These are phyloP conservation scores for Pandemis cinnamomeana DNA, from an alignment of 2,888 invertebrate species.

Conservation along the genomic window DNA sequence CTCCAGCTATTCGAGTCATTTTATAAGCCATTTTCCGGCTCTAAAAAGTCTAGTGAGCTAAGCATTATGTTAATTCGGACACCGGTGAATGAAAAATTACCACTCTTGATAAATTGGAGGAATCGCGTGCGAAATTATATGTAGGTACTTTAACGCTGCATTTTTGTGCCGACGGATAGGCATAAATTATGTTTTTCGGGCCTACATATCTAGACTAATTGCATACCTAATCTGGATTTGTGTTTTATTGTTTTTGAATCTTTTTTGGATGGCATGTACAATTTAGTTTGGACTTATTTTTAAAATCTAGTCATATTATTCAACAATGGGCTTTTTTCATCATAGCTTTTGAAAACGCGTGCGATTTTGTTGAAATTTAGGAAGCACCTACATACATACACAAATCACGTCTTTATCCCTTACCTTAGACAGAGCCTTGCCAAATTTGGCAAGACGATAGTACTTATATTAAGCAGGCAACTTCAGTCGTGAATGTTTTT, in stretches of 20 bases:
- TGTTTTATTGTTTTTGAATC: not conserved
- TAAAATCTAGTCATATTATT: too few relatives aligned
- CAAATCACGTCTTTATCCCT: too few relatives aligned
- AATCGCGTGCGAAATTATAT: constrained; percentile 1
- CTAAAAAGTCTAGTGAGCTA: constrained; percentile 26
- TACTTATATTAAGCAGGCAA: too few relatives aligned
- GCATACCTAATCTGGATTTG: not conserved
- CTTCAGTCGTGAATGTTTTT: too few relatives aligned
- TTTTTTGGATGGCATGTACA: not conserved
- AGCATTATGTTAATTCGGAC: constrained; percentile 32
- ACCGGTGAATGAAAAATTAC: constrained; percentile 29
- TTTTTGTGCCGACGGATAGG: constrained; percentile 23
- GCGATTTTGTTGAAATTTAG: too few relatives aligned
- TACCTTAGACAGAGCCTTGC: too few relatives aligned
- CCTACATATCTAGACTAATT: not conserved
- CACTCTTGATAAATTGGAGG: constrained; percentile 23
- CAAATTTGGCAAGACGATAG: too few relatives aligned
- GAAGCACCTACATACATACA: too few relatives aligned
- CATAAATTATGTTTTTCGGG: constrained; percentile 16
- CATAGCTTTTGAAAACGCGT: too few relatives aligned
- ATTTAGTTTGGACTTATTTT: not conserved
- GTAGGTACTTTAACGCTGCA: not conserved
- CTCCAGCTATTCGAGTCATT: constrained; percentile 8
- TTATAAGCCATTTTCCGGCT: constrained; percentile 24
- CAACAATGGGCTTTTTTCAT: too few relatives aligned